Evolutionary conservation across 2,797 vertebrate genomes (phyloP).

Genomic region (Sternotherus odoratus): DNA sequence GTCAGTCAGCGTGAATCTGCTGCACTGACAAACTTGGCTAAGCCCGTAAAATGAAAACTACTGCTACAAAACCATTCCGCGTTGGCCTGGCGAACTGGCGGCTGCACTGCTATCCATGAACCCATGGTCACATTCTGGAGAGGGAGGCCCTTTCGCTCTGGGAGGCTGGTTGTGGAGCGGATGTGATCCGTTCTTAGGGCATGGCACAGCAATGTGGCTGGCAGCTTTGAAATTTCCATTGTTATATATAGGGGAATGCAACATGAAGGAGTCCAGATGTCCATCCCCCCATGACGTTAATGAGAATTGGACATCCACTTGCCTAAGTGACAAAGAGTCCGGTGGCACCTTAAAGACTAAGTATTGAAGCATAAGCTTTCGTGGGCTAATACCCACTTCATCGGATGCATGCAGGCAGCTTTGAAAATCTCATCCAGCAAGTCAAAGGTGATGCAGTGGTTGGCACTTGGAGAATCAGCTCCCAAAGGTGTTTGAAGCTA

Average conservation of each 20-base stretch:
- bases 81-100: fast-evolving
- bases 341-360: too few relatives aligned
- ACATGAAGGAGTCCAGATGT: fast-evolving
- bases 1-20: fast-evolving
- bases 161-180: neutral
- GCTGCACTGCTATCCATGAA: fast-evolving
- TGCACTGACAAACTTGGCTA: neutral
- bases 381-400: too few relatives aligned
- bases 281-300: fast-evolving
- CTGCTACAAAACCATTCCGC: fast-evolving
- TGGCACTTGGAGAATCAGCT: neutral
- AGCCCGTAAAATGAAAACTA: fast-evolving
- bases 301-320: fast-evolving
- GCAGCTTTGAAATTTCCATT: too few relatives aligned
- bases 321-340: too few relatives aligned
- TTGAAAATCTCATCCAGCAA: neutral
- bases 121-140: fast-evolving
- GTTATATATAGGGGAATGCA: too few relatives aligned
- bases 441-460: fast-evolving
- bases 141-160: neutral
- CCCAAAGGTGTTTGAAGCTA: fast-evolving
- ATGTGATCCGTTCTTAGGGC: fast-evolving
- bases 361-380: too few relatives aligned
- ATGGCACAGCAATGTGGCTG: neutral
- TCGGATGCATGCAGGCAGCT: too few relatives aligned